phyloP scores from a whole-genome alignment of 1,140 invertebrate genomes.

The Hyphantria cunea region DNA sequence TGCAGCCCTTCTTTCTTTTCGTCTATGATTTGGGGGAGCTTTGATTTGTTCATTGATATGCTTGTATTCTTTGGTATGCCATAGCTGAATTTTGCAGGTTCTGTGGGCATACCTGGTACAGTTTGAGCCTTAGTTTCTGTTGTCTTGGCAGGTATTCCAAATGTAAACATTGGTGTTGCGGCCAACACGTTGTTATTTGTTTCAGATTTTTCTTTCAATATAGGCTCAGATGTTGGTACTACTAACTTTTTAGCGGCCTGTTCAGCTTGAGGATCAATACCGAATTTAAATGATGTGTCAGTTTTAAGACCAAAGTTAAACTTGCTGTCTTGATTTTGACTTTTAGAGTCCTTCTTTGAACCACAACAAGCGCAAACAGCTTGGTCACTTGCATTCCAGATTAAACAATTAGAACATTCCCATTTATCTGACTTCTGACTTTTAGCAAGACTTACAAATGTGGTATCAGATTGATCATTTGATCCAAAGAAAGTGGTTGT shows the following conservation, averaged over 20 bases:
- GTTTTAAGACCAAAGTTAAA: constrained; percentile 55
- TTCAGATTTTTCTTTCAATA: constrained; percentile 42
- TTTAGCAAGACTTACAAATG: constrained; percentile 52
- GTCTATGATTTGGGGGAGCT: constrained; percentile 10
- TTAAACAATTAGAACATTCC: constrained; percentile 86
- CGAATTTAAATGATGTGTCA: constrained; percentile 73
- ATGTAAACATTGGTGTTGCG: constrained; percentile 62
- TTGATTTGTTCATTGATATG: constrained; percentile 19
- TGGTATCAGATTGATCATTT: constrained; percentile 15
- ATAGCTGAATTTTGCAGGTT: constrained; percentile 47
- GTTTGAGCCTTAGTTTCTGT: constrained; percentile 21
- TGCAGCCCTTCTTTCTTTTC: constrained; percentile 43
- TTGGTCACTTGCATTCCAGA: constrained; percentile 83
- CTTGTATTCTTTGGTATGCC: constrained; percentile 53
- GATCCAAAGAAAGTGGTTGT: constrained; percentile 18
- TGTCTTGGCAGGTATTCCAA: constrained; percentile 55
- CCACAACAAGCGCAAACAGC: constrained; percentile 87
- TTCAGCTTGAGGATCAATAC: constrained; percentile 60
- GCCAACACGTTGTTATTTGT: constrained; percentile 60
- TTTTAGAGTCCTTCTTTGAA: constrained; percentile 82
- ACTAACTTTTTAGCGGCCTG: constrained; percentile 42
- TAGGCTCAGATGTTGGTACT: constrained; percentile 14
- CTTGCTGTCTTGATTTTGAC: constrained; percentile 37
- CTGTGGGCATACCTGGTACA: too few relatives aligned
- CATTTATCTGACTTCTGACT: constrained; percentile 79